A percentile compares a stretch with the other conserved stretches of the same genome.
Conservation (phyloP, 1,140 invertebrate genomes). For the Drosophila murphyi region DNA sequence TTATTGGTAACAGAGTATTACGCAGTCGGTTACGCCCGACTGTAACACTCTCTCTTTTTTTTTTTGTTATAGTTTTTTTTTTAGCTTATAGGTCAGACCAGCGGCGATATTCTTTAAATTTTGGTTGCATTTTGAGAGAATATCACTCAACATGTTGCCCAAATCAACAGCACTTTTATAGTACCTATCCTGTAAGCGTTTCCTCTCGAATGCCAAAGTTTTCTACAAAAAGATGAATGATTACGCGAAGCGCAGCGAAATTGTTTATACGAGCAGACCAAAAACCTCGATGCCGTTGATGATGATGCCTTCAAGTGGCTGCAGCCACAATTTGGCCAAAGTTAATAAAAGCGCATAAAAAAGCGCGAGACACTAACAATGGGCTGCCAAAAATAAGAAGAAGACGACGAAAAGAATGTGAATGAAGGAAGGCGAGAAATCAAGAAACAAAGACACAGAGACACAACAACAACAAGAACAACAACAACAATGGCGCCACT, state of each 20-base stretch:
- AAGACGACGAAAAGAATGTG: no score
- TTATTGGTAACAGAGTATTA: no score
- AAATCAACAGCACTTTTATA: conserved; percentile 52
- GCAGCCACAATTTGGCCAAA: conserved; percentile 72
- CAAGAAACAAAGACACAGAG: conserved; percentile 5
- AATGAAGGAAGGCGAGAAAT: conserved; percentile 11
- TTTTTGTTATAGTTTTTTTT: conserved; percentile 15
- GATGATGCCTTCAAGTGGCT: conserved; percentile 78
- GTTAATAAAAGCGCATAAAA: conserved; percentile 80
- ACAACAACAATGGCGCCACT: conserved; percentile 77
- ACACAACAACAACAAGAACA: conserved; percentile 38
- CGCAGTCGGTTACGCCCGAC: no score
- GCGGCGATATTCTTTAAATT: conserved; percentile 28
- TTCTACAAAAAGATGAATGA: conserved; percentile 71
- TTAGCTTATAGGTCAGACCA: conserved; percentile 64
- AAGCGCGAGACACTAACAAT: conserved; percentile 64
- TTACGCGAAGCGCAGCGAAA: conserved; percentile 46
- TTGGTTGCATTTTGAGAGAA: conserved; percentile 20
- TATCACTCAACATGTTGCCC: conserved; percentile 69
- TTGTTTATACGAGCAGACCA: conserved; percentile 58
- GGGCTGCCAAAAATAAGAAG: conserved; percentile 31
- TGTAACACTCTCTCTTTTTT: background rate
- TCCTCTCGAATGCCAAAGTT: conserved; percentile 32
- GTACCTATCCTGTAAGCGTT: conserved; percentile 12
- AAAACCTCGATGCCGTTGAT: conserved; percentile 31